Evolutionary conservation across 2,797 vertebrate species (phyloP).

Genomic region (Rhinophrynus dorsalis): DNA sequence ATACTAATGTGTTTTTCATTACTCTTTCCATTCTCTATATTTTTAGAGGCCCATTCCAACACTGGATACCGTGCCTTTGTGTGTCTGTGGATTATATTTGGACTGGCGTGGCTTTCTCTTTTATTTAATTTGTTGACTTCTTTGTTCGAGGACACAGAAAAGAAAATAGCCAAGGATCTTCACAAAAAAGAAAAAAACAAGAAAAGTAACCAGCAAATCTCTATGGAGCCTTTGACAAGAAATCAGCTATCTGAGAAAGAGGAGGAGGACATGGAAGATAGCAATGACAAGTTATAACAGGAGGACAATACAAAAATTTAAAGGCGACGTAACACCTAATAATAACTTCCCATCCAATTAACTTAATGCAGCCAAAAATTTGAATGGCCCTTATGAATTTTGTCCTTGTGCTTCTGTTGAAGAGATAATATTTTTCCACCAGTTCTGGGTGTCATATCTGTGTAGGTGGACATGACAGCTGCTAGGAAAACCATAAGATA

Average conservation of each 20-base stretch:
- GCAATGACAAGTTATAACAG: too few species aligned
- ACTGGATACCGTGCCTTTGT: constrained; percentile 52
- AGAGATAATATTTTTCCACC: too few species aligned
- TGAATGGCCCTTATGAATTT: too few species aligned
- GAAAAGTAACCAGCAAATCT: constrained; percentile 34
- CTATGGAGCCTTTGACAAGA: constrained; percentile 27
- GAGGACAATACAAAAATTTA: too few species aligned
- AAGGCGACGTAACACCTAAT: too few species aligned
- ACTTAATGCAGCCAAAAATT: too few species aligned
- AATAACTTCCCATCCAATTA: too few species aligned
- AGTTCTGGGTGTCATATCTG: too few species aligned
- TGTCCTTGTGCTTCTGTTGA: too few species aligned
- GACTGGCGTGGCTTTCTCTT: constrained; percentile 66
- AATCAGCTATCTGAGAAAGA: constrained; percentile 30
- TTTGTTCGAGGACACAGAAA: constrained; percentile 60
- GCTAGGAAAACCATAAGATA: too few species aligned
- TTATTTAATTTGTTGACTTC: constrained; percentile 65
- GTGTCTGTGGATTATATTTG: constrained; percentile 64
- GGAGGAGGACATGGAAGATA: background rate
- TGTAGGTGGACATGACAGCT: too few species aligned
- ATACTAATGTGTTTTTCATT: background rate
- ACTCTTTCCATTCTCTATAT: constrained; percentile 35
- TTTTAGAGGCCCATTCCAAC: constrained; percentile 54
- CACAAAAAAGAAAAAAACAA: constrained; percentile 53
- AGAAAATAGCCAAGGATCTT: constrained; percentile 60